Conservation (phyloP, 2,888 invertebrate genomes). For the Parnassius smintheus region DNA sequence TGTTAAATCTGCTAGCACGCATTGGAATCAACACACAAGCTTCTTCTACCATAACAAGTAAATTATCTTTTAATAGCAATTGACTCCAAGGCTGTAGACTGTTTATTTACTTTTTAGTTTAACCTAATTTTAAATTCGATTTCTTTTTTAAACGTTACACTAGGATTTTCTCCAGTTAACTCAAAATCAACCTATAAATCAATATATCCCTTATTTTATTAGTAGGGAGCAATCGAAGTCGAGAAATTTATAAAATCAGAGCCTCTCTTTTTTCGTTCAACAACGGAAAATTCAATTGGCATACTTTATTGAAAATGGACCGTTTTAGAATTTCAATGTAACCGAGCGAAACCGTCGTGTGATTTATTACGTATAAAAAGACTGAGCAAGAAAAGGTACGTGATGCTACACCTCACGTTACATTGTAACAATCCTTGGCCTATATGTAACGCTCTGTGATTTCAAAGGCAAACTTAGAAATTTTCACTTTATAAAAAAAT, state of each 20-base stretch:
- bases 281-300: constrained; percentile 36
- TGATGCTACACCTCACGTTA: constrained; percentile 47
- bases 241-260: neutral
- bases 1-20: no score
- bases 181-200: no score
- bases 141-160: no score
- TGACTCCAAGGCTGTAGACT: no score
- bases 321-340: constrained; percentile 38
- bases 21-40: no score
- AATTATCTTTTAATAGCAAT: no score
- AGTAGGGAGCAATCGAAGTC: neutral
- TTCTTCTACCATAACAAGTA: no score
- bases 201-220: neutral
- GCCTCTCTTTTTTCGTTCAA: constrained; percentile 8
- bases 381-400: constrained; percentile 39
- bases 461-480: constrained; percentile 51
- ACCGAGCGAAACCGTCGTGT: constrained; percentile 32
- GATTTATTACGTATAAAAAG: constrained; percentile 40
- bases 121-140: no score
- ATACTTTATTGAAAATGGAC: constrained; percentile 40
- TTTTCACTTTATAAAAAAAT: constrained; percentile 44
- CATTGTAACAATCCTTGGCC: constrained; percentile 51
- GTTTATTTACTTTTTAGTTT: no score
- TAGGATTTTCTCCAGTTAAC: no score
- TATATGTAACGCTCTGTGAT: constrained; percentile 52